These are phyloP conservation scores for Channa argus DNA, from an alignment of 2,113 vertebrate species.

Conservation along the genomic window DNA sequence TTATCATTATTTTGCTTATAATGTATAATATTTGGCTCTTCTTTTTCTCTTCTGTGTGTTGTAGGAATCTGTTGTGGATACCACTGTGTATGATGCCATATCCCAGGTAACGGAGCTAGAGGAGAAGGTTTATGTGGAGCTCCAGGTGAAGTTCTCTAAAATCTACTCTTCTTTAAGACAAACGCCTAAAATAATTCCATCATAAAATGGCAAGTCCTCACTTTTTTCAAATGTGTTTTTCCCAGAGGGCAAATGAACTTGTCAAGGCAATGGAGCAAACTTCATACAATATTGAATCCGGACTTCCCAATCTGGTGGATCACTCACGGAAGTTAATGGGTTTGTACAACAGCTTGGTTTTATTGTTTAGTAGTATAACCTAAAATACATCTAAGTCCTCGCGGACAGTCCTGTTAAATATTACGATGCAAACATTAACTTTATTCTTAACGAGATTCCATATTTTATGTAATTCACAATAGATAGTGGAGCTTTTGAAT, in stretches of 20 bases:
- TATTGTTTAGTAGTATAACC: not conserved
- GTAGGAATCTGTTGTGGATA: conserved; percentile 68
- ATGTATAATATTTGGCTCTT: not conserved
- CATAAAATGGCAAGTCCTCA: not conserved
- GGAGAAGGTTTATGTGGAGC: conserved; percentile 69
- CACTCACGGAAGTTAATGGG: conserved; percentile 50
- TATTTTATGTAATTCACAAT: no score
- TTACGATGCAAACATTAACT: not conserved
- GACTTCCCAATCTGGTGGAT: conserved; percentile 57
- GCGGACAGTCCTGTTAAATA: not conserved
- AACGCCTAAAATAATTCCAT: no score
- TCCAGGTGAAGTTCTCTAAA: conserved; percentile 68
- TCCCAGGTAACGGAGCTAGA: conserved; percentile 74
- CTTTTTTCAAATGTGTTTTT: not conserved
- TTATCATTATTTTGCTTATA: not conserved
- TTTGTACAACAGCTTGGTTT: conserved; percentile 62
- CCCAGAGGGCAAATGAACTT: conserved; percentile 61
- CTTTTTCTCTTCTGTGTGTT: conserved; percentile 6
- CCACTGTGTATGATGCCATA: conserved; percentile 70
- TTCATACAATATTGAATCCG: conserved; percentile 62
- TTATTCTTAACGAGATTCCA: no score
- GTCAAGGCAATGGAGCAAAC: conserved; percentile 65
- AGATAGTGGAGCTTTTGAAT: no score
- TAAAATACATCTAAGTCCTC: not conserved
- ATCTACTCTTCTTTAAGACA: not conserved